Conservation (phyloP, 2,113 vertebrate species). For the Hydropotes inermis region DNA sequence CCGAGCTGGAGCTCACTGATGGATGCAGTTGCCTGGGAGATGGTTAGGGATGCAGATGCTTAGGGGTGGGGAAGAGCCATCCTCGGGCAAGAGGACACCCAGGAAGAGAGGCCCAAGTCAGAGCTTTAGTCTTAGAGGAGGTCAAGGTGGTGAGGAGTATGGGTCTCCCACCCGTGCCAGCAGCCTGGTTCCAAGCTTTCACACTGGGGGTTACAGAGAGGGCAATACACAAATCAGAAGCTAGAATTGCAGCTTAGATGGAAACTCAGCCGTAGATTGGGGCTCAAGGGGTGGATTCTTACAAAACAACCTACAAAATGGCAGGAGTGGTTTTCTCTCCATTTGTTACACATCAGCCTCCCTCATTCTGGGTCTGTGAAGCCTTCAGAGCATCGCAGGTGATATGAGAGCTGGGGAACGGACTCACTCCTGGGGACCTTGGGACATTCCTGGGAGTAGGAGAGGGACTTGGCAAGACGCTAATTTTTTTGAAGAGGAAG, state of each 20-base stretch:
- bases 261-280: not conserved
- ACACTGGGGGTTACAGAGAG: not conserved
- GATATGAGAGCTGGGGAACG: not conserved
- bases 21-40: not conserved
- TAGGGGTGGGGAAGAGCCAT: accelerated
- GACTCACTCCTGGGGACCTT: not conserved
- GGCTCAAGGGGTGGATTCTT: not conserved
- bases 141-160: not conserved
- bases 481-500: not conserved
- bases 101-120: not conserved
- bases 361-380: not conserved
- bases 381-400: not conserved
- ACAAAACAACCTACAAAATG: not conserved
- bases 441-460: not conserved
- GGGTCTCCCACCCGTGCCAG: not conserved
- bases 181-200: not conserved
- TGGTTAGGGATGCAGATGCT: not conserved
- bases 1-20: too few relatives aligned
- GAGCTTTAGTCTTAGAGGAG: not conserved
- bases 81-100: not conserved
- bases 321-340: not conserved
- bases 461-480: not conserved
- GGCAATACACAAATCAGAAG: not conserved
- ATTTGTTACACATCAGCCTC: not conserved
- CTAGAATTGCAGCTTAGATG: not conserved